Conservation (phyloP, 2,113 vertebrate species). For the Procavia capensis region DNA sequence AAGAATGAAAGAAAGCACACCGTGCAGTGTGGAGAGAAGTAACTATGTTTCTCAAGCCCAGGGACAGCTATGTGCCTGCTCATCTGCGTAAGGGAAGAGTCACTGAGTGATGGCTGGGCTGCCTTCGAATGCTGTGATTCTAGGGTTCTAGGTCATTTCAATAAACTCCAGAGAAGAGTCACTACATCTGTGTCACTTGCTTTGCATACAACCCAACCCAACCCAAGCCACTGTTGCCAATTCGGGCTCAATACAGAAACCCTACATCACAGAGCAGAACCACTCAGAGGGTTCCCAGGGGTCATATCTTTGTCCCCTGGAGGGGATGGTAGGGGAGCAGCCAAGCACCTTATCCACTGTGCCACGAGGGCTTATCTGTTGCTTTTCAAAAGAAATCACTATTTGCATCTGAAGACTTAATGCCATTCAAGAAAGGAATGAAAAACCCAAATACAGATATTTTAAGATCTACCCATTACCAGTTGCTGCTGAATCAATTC, state of each 20-base stretch:
- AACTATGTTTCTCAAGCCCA: not conserved
- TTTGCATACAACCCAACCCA: not conserved
- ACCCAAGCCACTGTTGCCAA: no score
- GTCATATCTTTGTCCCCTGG: no score
- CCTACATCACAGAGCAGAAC: no score
- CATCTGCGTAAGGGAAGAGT: no score
- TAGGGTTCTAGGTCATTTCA: not conserved
- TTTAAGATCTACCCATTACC: not conserved
- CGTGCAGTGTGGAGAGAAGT: not conserved
- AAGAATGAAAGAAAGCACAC: not conserved
- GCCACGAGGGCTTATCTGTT: not conserved
- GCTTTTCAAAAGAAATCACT: constrained; percentile 12
- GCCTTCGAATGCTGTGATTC: not conserved
- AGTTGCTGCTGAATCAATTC: no score
- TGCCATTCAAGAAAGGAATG: not conserved
- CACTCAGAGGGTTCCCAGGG: no score
- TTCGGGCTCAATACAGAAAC: no score
- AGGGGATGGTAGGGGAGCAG: no score
- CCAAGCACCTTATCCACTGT: no score
- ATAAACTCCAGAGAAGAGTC: not conserved
- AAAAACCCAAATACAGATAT: not conserved
- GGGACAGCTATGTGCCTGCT: not conserved
- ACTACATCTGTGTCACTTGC: not conserved
- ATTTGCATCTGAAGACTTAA: not conserved
- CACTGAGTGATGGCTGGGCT: no score